phyloP scores from a whole-genome alignment of 2,113 vertebrate species.

The Gallinago paraguaiae region DNA sequence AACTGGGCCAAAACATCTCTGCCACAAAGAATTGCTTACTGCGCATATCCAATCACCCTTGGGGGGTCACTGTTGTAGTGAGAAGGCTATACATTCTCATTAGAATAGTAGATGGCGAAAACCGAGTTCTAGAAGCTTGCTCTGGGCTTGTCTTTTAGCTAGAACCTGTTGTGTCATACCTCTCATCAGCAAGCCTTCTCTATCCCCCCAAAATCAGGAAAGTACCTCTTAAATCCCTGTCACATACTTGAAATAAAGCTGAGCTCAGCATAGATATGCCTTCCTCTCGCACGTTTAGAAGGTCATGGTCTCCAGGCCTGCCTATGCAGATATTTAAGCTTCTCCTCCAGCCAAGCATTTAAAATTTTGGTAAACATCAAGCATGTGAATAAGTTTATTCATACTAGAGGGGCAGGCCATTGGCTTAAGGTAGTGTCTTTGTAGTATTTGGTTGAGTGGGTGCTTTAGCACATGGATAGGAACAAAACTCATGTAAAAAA shows the following conservation, averaged over 20 bases:
- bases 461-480: background rate
- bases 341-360: background rate
- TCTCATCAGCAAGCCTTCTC: background rate
- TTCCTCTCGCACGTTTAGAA: background rate
- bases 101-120: background rate
- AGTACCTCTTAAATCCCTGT: background rate
- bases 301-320: background rate
- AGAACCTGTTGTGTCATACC: background rate
- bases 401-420: background rate
- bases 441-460: background rate
- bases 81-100: background rate
- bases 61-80: background rate
- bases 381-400: background rate
- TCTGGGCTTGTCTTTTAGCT: background rate
- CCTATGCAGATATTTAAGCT: background rate
- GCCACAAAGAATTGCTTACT: conserved; percentile 8
- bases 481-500: background rate
- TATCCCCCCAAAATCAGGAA: background rate
- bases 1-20: conserved; percentile 65
- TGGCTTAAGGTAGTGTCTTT: background rate
- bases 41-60: background rate
- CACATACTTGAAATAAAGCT: background rate
- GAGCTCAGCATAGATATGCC: background rate
- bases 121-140: background rate
- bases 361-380: background rate